phyloP scores from a whole-genome alignment of 2,113 vertebrate genomes.

The Thinocorus orbignyianus region DNA sequence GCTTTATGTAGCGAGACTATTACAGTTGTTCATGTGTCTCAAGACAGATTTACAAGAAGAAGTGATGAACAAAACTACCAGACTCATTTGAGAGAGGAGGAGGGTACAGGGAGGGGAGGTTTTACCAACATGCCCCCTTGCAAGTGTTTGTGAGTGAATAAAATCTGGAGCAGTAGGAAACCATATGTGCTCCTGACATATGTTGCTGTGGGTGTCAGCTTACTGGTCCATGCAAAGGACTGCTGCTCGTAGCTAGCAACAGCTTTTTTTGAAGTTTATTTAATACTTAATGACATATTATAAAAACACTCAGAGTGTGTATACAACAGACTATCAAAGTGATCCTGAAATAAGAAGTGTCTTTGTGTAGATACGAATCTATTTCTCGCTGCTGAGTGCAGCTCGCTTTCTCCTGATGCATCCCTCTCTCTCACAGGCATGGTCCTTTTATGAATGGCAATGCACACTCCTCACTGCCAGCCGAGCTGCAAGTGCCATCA shows the following conservation, averaged over 20 bases:
- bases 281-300: neutral
- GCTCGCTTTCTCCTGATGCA: neutral
- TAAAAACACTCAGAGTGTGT: neutral
- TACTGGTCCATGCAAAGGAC: neutral
- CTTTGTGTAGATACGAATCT: neutral
- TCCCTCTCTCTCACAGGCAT: neutral
- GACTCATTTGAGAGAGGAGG: neutral
- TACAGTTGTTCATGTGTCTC: neutral
- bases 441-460: neutral
- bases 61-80: neutral
- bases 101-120: neutral
- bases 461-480: neutral
- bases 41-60: neutral
- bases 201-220: neutral
- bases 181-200: neutral
- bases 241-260: neutral
- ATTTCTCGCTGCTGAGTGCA: neutral
- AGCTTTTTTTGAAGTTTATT: neutral
- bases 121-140: neutral
- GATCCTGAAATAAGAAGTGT: neutral
- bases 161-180: neutral
- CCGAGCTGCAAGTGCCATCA: accelerated
- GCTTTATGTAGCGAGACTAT: neutral
- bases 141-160: neutral
- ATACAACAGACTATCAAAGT: neutral